phyloP scores from a whole-genome alignment of 2,113 vertebrate species.

The Calidris pygmaea region DNA sequence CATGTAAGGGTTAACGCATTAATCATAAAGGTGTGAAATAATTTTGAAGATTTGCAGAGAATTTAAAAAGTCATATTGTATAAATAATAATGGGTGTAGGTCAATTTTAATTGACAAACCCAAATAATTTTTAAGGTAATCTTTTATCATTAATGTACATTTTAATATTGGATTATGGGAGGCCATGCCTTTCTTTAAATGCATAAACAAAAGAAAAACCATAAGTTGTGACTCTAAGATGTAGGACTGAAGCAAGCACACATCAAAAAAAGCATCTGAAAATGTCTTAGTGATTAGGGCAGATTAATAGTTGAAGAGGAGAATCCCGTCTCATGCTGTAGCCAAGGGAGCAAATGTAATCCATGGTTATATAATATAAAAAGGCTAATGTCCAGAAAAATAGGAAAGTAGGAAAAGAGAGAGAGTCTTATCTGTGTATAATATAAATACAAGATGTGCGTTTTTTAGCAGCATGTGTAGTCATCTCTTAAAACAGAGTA shows the following conservation, averaged over 20 bases:
- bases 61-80: not conserved
- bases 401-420: not conserved
- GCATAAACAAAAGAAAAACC: not conserved
- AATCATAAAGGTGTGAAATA: not conserved
- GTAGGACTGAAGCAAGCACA: not conserved
- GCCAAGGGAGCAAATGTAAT: not conserved
- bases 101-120: not conserved
- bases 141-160: not conserved
- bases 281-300: not conserved
- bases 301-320: not conserved
- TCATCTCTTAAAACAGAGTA: not conserved
- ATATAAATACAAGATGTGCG: not conserved
- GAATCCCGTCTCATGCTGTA: not conserved
- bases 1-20: not conserved
- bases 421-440: not conserved
- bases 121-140: not conserved
- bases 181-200: not conserved
- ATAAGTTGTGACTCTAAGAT: not conserved
- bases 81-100: not conserved
- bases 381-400: not conserved
- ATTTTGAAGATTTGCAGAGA: not conserved
- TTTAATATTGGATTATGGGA: not conserved
- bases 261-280: not conserved
- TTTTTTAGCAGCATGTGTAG: not conserved
- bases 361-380: not conserved